Percentiles rank a stretch among this genome's conserved stretches.
These are phyloP conservation scores for Hydrochoerus hydrochaeris DNA, from an alignment of 2,113 vertebrate genomes.

Conservation along the genomic window DNA sequence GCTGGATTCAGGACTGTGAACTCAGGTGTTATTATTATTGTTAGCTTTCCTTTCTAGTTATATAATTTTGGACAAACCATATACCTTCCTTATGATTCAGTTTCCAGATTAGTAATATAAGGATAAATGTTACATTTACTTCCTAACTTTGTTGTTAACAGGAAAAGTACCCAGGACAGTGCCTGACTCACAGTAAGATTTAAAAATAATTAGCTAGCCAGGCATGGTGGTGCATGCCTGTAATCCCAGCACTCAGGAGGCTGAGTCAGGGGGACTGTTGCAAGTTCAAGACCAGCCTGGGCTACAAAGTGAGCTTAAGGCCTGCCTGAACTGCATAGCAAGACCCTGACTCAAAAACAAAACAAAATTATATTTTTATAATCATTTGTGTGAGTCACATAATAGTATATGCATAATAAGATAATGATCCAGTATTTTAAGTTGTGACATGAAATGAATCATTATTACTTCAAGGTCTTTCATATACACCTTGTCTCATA, in stretches of 20 bases:
- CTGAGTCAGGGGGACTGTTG: too few species aligned
- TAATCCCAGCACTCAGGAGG: too few species aligned
- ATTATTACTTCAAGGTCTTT: background rate
- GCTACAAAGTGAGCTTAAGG: too few species aligned
- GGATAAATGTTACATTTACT: background rate
- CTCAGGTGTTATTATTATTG: background rate
- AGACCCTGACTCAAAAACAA: too few species aligned
- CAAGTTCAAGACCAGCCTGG: too few species aligned
- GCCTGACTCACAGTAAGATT: background rate
- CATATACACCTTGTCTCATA: background rate
- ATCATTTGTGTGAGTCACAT: background rate
- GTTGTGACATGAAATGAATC: background rate
- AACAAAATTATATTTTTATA: background rate
- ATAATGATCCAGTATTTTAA: background rate
- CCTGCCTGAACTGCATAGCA: too few species aligned
- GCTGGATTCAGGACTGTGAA: background rate
- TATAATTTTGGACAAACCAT: background rate
- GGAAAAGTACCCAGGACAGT: background rate
- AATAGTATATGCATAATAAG: background rate
- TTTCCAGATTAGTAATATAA: background rate
- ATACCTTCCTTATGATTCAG: background rate
- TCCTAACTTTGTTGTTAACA: constrained; percentile 10
- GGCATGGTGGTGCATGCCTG: too few species aligned
- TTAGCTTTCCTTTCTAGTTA: background rate
- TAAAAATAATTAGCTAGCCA: background rate